phyloP scores from a whole-genome alignment of 2,113 vertebrate genomes.

The Chlamydotis undulata region DNA sequence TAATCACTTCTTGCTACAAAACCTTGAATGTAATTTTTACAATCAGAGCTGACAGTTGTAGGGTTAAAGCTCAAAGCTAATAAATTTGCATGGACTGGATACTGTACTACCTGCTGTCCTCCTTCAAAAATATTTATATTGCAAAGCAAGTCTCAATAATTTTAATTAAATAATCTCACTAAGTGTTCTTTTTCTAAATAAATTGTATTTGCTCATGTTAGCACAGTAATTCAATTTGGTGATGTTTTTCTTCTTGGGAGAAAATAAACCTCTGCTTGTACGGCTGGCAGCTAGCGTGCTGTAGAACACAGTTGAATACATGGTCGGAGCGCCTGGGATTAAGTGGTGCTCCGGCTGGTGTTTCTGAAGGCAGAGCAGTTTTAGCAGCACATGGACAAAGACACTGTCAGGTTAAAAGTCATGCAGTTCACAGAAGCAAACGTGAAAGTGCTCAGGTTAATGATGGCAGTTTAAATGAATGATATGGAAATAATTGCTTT shows the following conservation, averaged over 20 bases:
- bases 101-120: not conserved
- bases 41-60: slow-evolving; percentile 57
- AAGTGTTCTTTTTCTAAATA: slow-evolving; percentile 6
- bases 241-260: not conserved
- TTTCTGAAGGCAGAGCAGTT: not conserved
- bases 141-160: not conserved
- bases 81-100: slow-evolving; percentile 35
- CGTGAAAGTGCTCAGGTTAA: not conserved
- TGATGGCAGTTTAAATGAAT: not conserved
- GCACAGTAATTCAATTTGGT: slow-evolving; percentile 19
- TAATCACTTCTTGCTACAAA: slow-evolving; percentile 69
- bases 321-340: not conserved
- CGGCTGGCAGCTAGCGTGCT: not conserved
- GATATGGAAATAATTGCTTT: not conserved
- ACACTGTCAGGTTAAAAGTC: not conserved
- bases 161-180: slow-evolving; percentile 25
- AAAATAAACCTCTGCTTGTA: not conserved
- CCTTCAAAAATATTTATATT: not conserved
- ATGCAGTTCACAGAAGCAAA: not conserved
- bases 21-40: slow-evolving; percentile 39
- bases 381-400: not conserved
- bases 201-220: slow-evolving; percentile 19
- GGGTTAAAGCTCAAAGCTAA: slow-evolving; percentile 66
- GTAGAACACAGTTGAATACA: not conserved
- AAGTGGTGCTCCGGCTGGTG: not conserved